Evolutionary conservation across 23 tunicate genomes (phyloP), one percentile per base, ranked within the genome.

Genomic region (Trididemnum clinides): DNA sequence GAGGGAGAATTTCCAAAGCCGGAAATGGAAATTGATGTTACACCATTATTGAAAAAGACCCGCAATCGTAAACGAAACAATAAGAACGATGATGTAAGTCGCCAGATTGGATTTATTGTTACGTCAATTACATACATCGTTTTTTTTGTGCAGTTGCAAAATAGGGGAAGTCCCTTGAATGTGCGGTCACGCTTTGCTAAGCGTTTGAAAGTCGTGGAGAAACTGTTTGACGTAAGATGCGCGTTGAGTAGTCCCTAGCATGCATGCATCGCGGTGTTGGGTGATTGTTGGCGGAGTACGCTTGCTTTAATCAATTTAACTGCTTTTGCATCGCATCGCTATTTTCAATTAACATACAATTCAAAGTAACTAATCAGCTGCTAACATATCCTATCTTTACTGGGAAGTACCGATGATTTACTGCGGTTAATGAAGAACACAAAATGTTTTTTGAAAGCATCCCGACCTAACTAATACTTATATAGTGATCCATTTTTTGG

Each of bases 1-100:
- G 75, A 66, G 31, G 59, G 51, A 5, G 75, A 82, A 27, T 91
- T 92, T 64, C 97, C 97, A 20, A 54, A 92, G 76, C 64, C 97
- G 2, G 73, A 75, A 1, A 76, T 92, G 64, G 97, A 87, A 38
- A 77, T 92, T 30, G 97, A 92, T 57, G 97, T 82, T 2, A 92
- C 97, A 15, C 97, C 97, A 15, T 34, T 33, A 38, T 27, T 82
- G 50, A 88, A 88, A 73, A 88, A 88, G 33, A 71, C 86, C 34
- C 85, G 83, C 19, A 71, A 78, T 12, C 57, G 92, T 7, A 88
- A 88, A 36, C 39, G 87, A 3, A 37, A 86, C n/a, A 33, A 23
- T 0, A 86, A 86, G 37, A 36, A 66, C 10, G 18, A 66, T 5
- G 75, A 66, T 32, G 75, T 29, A 32, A 31, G n/a, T n/a, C n/a